These are phyloP conservation scores for Oenanthe oenanthe DNA, from an alignment of 2,113 vertebrate genomes.

Conservation along the genomic window DNA sequence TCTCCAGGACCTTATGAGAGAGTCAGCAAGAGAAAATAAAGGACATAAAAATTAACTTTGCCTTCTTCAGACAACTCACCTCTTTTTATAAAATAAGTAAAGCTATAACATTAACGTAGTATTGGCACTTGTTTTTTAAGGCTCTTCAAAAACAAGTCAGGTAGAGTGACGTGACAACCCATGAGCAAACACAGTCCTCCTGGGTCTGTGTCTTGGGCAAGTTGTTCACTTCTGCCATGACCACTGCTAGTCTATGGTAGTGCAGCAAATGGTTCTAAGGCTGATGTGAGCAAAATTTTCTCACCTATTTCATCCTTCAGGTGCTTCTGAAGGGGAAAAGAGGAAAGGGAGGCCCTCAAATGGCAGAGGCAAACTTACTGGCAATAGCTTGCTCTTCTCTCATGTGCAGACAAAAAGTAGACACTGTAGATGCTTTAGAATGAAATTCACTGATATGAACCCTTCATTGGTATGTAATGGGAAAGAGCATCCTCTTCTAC, in stretches of 20 bases:
- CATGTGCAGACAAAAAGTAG: background rate
- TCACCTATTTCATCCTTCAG: background rate
- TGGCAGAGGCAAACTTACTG: background rate
- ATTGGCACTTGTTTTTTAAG: background rate
- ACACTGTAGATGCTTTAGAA: background rate
- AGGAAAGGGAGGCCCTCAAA: background rate
- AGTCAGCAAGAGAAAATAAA: background rate
- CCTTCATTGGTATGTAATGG: background rate
- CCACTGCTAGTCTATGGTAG: accelerated
- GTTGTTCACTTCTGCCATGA: background rate
- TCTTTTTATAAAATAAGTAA: background rate
- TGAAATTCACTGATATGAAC: background rate
- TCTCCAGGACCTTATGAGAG: background rate
- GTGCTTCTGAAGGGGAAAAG: background rate
- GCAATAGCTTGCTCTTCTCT: background rate
- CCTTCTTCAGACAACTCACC: background rate
- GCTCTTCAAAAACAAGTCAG: background rate
- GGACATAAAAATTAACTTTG: background rate
- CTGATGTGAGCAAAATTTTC: background rate
- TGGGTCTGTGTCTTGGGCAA: background rate
- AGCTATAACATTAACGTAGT: background rate
- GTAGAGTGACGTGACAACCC: background rate
- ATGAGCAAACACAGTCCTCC: background rate
- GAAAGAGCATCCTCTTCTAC: background rate
- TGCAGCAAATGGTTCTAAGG: background rate